Conservation (phyloP, 2,797 vertebrate species). For the Cynopterus sphinx region DNA sequence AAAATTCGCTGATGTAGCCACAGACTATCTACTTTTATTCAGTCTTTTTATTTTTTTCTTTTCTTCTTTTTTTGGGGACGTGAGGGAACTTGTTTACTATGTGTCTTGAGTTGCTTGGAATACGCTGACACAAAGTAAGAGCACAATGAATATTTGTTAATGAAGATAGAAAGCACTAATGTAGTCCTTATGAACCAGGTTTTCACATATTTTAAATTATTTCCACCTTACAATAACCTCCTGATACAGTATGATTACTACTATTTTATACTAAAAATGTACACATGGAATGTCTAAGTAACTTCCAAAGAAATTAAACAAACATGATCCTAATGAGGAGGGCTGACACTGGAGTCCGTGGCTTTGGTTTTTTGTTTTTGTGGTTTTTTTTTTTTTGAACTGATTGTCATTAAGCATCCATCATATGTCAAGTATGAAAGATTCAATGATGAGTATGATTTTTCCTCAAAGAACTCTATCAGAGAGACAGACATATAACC, state of each 20-base stretch:
- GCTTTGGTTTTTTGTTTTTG: too few species aligned
- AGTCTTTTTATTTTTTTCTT: neutral
- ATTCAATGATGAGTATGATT: conserved; percentile 3
- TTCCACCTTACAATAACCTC: neutral
- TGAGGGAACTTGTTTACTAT: neutral
- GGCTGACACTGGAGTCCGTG: neutral
- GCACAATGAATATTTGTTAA: neutral
- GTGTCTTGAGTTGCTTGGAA: neutral
- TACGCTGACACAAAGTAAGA: neutral
- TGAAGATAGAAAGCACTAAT: neutral
- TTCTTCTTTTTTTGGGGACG: neutral
- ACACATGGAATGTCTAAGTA: neutral
- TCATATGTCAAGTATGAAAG: neutral
- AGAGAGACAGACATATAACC: neutral
- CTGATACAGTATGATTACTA: neutral
- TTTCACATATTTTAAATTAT: neutral
- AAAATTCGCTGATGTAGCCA: neutral
- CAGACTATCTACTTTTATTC: neutral
- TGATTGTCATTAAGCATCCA: neutral
- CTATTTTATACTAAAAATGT: neutral
- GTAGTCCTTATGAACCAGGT: neutral
- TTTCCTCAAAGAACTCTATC: neutral
- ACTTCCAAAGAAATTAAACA: neutral
- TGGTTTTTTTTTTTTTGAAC: neutral
- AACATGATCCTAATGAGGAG: neutral